These are phyloP conservation scores for Seriola dumerili DNA, from an alignment of 2,113 vertebrate genomes.

Conservation along the genomic window DNA sequence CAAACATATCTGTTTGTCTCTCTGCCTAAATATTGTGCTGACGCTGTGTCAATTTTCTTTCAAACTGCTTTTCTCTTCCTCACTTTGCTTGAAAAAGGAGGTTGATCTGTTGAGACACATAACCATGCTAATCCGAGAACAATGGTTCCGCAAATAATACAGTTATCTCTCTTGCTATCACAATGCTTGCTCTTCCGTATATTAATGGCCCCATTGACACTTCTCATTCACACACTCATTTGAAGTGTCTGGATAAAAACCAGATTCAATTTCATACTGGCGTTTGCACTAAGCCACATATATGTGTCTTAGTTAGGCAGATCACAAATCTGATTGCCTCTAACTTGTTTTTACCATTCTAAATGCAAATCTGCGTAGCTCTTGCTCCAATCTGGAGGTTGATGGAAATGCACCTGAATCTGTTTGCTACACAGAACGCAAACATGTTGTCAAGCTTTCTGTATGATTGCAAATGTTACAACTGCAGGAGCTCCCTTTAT, in stretches of 20 bases:
- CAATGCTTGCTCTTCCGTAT: not conserved
- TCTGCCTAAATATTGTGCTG: conserved; percentile 35
- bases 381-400: not conserved
- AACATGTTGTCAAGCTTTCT: not conserved
- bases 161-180: not conserved
- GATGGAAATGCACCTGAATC: not conserved
- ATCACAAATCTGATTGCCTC: not conserved
- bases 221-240: not conserved
- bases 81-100: conserved; percentile 29
- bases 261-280: not conserved
- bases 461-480: not conserved
- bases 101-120: conserved; percentile 1
- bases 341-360: not conserved
- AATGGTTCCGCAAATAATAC: not conserved
- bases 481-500: not conserved
- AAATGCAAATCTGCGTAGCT: not conserved
- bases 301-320: not conserved
- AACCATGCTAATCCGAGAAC: not conserved
- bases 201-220: not conserved
- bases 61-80: conserved; percentile 21
- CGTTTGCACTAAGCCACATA: not conserved
- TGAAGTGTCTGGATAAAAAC: conserved; percentile 9
- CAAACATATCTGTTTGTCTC: conserved; percentile 12
- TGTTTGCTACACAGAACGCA: not conserved
- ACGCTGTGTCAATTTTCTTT: conserved; percentile 21